Evolutionary conservation across 2,888 invertebrate genomes (phyloP).

Genomic region (Dryobotodes eremita): DNA sequence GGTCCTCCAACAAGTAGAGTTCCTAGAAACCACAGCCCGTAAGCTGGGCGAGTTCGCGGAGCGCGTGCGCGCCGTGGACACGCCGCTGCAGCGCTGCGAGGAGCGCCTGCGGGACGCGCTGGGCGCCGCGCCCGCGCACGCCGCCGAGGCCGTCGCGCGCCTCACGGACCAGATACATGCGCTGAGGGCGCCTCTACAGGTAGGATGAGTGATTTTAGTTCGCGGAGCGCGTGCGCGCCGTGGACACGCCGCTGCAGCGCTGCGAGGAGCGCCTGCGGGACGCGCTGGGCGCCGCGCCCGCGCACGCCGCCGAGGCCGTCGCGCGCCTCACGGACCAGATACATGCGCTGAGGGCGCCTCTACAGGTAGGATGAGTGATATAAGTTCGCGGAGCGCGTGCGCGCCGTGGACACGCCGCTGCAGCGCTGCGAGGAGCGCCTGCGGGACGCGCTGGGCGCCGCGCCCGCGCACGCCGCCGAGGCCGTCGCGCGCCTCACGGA

Average conservation of each 20-base stretch:
- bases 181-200: slow-evolving; percentile 93
- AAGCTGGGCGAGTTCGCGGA: slow-evolving; percentile 96
- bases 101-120: slow-evolving; percentile 92
- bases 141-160: slow-evolving; percentile 96
- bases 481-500: slow-evolving; percentile 96
- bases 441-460: slow-evolving; percentile 91
- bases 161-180: slow-evolving; percentile 95
- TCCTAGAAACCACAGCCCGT: slow-evolving; percentile 95
- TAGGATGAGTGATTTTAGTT: slow-evolving; percentile 92
- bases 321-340: slow-evolving; percentile 96
- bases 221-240: slow-evolving; percentile 95
- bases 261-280: slow-evolving; percentile 94
- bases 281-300: slow-evolving; percentile 91
- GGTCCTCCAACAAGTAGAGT: slow-evolving; percentile 94
- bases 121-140: slow-evolving; percentile 92
- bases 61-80: slow-evolving; percentile 95
- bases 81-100: slow-evolving; percentile 96
- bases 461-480: slow-evolving; percentile 93
- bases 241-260: slow-evolving; percentile 96
- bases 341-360: slow-evolving; percentile 94
- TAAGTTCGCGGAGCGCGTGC: slow-evolving; percentile 96
- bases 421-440: slow-evolving; percentile 96
- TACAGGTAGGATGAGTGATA: slow-evolving; percentile 86
- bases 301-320: slow-evolving; percentile 95
- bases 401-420: slow-evolving; percentile 96